Evolutionary conservation across 2,113 vertebrate species (phyloP).

Genomic region (Pangasianodon hypophthalmus): DNA sequence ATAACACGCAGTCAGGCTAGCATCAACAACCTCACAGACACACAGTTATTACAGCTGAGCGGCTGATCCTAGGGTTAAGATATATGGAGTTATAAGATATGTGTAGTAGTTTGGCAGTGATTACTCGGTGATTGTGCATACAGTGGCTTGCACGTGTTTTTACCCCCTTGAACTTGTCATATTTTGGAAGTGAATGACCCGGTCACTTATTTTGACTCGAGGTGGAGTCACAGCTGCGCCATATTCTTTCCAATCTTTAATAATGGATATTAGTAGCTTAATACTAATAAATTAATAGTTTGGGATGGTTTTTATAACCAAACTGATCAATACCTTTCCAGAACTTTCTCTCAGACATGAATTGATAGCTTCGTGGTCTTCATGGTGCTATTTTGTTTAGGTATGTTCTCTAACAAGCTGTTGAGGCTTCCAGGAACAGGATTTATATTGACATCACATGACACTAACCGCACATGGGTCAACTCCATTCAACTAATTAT

Average conservation of each 20-base stretch:
- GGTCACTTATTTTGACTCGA: neutral
- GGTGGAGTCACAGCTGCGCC: neutral
- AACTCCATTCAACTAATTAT: neutral
- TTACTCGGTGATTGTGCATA: slow-evolving; percentile 14
- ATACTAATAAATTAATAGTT: no score
- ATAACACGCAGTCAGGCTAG: neutral
- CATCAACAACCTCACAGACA: neutral
- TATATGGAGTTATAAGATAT: neutral
- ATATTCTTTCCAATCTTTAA: neutral
- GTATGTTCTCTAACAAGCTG: neutral
- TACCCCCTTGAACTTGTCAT: neutral
- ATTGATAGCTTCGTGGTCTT: neutral
- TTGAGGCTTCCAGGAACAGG: neutral
- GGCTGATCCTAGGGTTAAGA: neutral
- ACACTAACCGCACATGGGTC: neutral
- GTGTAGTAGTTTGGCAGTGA: slow-evolving; percentile 16
- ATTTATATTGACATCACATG: neutral
- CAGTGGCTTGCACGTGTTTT: neutral
- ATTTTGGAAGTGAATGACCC: neutral
- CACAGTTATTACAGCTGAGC: neutral
- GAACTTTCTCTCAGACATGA: neutral
- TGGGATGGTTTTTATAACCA: neutral
- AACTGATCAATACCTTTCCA: neutral
- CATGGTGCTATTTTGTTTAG: neutral
- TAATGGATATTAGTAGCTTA: no score